Percentiles rank a stretch among this genome's conserved stretches.
phyloP scores from a whole-genome alignment of 2,888 invertebrate species.

The Ferrisia virgata region DNA sequence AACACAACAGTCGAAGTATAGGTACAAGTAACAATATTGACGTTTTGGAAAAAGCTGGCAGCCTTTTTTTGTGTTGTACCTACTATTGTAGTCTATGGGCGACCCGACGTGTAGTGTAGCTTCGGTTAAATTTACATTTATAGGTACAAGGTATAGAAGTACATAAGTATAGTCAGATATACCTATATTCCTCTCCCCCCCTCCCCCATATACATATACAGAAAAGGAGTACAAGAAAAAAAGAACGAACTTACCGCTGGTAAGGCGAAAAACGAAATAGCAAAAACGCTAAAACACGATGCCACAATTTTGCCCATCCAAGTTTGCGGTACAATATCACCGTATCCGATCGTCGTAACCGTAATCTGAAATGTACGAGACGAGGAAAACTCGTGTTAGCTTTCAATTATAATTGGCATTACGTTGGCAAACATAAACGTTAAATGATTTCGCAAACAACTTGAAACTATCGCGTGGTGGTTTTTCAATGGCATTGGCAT shows the following conservation, averaged over 20 bases:
- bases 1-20: no score
- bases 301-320: conserved; percentile 85
- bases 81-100: no score
- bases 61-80: no score
- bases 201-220: no score
- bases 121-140: background rate
- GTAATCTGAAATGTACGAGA: conserved; percentile 60
- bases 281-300: conserved; percentile 80
- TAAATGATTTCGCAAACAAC: conserved; percentile 5
- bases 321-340: conserved; percentile 80
- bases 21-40: background rate
- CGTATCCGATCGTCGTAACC: conserved; percentile 83
- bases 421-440: background rate
- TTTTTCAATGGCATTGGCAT: background rate
- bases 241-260: conserved; percentile 67
- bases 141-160: background rate
- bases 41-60: background rate
- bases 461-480: conserved; percentile 25
- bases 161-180: no score
- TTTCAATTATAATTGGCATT: conserved; percentile 30
- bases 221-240: background rate
- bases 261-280: conserved; percentile 81
- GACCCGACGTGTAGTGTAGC: no score
- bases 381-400: background rate
- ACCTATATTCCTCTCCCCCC: no score